Conservation (phyloP, 2,888 invertebrate species). For the Muschampia plurimacula region DNA sequence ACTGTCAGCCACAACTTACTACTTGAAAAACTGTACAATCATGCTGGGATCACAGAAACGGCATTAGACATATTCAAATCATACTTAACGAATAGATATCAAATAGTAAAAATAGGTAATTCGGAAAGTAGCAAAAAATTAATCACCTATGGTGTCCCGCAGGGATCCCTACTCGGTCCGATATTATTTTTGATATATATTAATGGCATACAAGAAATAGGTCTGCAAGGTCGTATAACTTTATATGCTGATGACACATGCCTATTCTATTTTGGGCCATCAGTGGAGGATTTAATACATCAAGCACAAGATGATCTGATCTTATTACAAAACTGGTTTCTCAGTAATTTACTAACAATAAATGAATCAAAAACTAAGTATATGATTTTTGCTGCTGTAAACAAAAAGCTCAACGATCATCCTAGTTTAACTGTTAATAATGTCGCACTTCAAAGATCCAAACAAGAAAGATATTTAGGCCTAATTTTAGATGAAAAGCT, state of each 20-base stretch:
- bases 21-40: not conserved
- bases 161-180: constrained; percentile 7
- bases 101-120: constrained; percentile 21
- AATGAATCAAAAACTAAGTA: constrained; percentile 32
- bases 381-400: constrained; percentile 31
- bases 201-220: constrained; percentile 18
- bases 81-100: constrained; percentile 28
- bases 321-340: not conserved
- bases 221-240: constrained; percentile 13
- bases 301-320: constrained; percentile 8
- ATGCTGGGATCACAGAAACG: constrained; percentile 7
- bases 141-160: constrained; percentile 11
- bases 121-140: not conserved
- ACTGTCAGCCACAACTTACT: not conserved
- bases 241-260: constrained; percentile 35
- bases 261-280: constrained; percentile 28
- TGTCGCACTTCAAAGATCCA: not conserved
- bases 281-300: constrained; percentile 12
- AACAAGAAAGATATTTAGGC: constrained; percentile 36
- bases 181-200: constrained; percentile 18
- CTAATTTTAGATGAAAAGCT: constrained; percentile 24
- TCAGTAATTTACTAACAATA: not conserved
- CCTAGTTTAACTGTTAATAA: constrained; percentile 26
- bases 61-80: constrained; percentile 30
- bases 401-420: constrained; percentile 21